A percentile compares a stretch with the other conserved stretches of the same genome.
Conservation (phyloP, 2,888 invertebrate species). For the Hydropsyche betteni region DNA sequence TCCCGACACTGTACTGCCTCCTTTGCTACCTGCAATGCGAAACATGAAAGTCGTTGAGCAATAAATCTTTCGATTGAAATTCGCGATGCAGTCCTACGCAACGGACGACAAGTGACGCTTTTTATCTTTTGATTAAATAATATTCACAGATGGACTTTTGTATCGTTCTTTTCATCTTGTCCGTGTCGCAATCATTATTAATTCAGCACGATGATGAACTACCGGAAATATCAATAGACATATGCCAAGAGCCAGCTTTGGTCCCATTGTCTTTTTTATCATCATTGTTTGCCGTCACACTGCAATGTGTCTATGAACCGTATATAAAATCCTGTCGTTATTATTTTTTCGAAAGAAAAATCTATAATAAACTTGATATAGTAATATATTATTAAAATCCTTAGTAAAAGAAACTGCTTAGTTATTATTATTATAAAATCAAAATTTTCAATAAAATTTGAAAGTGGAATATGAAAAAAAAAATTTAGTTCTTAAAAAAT, state of each 20-base stretch:
- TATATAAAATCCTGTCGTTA: not conserved
- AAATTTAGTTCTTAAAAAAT: too few relatives aligned
- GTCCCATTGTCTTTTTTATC: constrained; percentile 37
- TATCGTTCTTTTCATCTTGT: constrained; percentile 27
- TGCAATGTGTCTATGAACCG: not conserved
- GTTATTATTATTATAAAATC: too few relatives aligned
- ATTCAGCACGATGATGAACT: constrained; percentile 36
- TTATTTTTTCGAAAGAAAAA: not conserved
- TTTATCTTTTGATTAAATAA: constrained; percentile 2
- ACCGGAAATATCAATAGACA: constrained; percentile 41
- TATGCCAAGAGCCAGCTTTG: constrained; percentile 34
- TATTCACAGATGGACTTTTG: not conserved
- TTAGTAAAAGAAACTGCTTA: too few relatives aligned
- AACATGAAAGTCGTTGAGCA: not conserved
- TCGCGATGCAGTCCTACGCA: too few relatives aligned
- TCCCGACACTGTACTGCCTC: constrained; percentile 64
- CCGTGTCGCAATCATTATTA: constrained; percentile 27
- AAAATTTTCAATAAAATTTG: too few relatives aligned
- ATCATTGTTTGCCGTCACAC: constrained; percentile 22
- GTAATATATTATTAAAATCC: too few relatives aligned
- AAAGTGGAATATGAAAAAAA: too few relatives aligned
- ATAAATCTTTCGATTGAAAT: too few relatives aligned
- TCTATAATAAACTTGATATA: not conserved
- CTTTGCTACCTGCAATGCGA: constrained; percentile 51
- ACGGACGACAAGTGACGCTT: not conserved